Conservation (phyloP, 2,113 vertebrate genomes). For the Pongo pygmaeus region DNA sequence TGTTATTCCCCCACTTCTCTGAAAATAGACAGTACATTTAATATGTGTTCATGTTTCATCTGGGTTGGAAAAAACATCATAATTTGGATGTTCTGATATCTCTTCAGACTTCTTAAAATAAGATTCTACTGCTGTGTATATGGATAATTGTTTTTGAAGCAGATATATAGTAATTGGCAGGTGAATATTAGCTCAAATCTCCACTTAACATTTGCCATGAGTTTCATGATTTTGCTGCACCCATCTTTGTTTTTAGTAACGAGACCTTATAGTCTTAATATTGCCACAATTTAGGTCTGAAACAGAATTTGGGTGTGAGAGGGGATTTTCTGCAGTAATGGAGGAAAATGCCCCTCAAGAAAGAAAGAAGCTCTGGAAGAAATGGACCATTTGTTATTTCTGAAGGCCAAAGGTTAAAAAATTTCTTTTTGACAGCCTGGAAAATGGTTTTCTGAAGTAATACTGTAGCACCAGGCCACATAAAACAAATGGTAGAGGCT, state of each 20-base stretch:
- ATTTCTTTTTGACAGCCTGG: constrained; percentile 23
- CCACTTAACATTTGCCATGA: not conserved
- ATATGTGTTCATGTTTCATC: not conserved
- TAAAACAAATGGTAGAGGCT: not conserved
- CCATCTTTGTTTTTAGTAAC: not conserved
- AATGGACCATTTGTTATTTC: not conserved
- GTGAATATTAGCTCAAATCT: not conserved
- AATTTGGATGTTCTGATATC: not conserved
- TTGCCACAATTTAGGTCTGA: not conserved
- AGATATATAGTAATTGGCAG: not conserved
- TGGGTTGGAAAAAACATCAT: not conserved
- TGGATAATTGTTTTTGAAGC: not conserved
- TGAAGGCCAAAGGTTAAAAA: constrained; percentile 24
- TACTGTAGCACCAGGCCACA: not conserved
- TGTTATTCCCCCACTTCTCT: not conserved
- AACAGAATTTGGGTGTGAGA: not conserved
- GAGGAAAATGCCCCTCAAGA: not conserved
- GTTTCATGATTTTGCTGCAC: not conserved
- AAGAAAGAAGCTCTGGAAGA: not conserved
- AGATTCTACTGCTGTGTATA: not conserved
- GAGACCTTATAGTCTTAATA: not conserved
- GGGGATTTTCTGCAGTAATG: not conserved
- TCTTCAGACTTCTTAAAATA: not conserved
- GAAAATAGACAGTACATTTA: not conserved
- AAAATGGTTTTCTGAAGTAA: not conserved